phyloP scores from a whole-genome alignment of 92 coral and sea anemone genomes.

The Nematostella vectensis region DNA sequence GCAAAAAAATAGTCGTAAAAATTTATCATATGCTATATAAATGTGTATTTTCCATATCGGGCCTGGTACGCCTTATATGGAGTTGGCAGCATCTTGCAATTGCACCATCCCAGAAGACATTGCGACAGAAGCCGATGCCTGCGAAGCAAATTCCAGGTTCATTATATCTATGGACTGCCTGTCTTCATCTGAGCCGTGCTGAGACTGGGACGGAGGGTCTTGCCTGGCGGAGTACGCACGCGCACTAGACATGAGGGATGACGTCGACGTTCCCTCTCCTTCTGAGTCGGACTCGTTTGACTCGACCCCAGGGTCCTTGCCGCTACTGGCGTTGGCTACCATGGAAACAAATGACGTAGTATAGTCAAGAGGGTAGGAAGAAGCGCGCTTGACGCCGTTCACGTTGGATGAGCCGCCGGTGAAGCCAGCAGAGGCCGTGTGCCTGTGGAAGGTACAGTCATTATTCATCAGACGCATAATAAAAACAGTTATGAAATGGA shows the following conservation, averaged over 20 bases:
- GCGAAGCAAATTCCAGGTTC: conserved; percentile 34
- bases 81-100: conserved; percentile 25
- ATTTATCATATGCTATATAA: too few species aligned
- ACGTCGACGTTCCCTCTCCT: conserved; percentile 51
- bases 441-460: conserved; percentile 24
- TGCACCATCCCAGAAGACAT: conserved; percentile 18
- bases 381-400: conserved; percentile 54
- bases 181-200: conserved; percentile 37
- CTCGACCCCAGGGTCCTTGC: conserved; percentile 46
- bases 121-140: conserved; percentile 35
- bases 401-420: conserved; percentile 29
- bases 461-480: too few species aligned
- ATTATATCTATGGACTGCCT: conserved; percentile 27
- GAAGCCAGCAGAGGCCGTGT: conserved; percentile 55
- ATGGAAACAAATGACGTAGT: conserved; percentile 71
- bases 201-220: conserved; percentile 52
- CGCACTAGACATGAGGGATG: conserved; percentile 81
- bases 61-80: conserved; percentile 5
- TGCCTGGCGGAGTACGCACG: conserved; percentile 71
- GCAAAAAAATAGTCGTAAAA: too few species aligned
- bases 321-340: conserved; percentile 87
- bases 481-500: too few species aligned
- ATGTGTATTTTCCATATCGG: too few species aligned
- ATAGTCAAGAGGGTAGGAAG: conserved; percentile 78
- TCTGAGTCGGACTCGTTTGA: conserved; percentile 74